Percentiles rank a stretch among this genome's conserved stretches.
Evolutionary conservation across 2,888 invertebrate species (phyloP).

Genomic region (Onchidella celtica): DNA sequence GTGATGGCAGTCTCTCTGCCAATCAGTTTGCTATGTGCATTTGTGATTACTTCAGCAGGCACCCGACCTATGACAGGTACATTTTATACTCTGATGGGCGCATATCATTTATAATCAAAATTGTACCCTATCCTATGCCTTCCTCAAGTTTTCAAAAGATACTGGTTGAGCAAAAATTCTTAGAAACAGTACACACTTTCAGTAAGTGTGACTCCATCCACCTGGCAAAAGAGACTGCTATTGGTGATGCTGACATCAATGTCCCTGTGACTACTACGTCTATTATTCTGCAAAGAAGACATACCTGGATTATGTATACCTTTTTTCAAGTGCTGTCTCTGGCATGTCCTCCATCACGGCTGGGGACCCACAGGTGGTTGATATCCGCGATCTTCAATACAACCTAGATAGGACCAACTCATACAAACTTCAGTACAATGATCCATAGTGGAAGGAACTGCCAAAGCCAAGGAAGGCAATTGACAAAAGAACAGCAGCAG

Average conservation of each 20-base stretch:
- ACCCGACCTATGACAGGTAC: constrained; percentile 3
- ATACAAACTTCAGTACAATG: background rate
- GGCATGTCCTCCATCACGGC: constrained; percentile 45
- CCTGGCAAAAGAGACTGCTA: constrained; percentile 31
- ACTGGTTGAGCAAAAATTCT: constrained; percentile 42
- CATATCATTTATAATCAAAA: background rate
- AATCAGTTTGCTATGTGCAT: constrained; percentile 36
- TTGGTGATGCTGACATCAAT: constrained; percentile 36
- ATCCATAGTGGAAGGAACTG: background rate
- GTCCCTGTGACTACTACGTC: background rate
- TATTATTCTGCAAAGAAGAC: background rate
- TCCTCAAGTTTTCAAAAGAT: background rate
- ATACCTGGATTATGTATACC: constrained; percentile 40
- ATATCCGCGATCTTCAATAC: constrained; percentile 45
- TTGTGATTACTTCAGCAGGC: background rate
- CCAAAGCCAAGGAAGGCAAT: background rate
- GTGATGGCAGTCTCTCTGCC: background rate
- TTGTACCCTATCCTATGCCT: background rate
- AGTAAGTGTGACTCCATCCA: constrained; percentile 51
- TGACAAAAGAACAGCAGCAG: background rate
- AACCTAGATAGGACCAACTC: constrained; percentile 8
- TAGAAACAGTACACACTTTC: constrained; percentile 55
- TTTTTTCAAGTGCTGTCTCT: constrained; percentile 44
- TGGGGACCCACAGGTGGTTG: constrained; percentile 46
- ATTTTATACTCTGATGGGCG: constrained; percentile 45